Base-by-base conservation (phyloP, 2,113 vertebrate genomes). In the Thunnus thynnus region DNA sequence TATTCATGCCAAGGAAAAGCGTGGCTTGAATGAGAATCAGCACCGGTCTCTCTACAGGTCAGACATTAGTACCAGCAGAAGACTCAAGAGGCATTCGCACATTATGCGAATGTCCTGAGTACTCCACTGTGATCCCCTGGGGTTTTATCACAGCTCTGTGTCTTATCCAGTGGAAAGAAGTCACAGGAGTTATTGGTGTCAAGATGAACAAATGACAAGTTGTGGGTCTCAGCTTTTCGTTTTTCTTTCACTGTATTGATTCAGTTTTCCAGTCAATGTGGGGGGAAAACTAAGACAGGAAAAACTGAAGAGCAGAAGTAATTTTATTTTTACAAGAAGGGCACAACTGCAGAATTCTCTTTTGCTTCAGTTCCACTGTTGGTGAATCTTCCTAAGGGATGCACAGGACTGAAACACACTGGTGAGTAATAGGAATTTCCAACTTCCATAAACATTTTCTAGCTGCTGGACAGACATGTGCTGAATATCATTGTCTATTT, bases 21-120 rank as follows among this genome's bases (percentile, higher is more conserved):
- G 83, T 88, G 86, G 62, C 84, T 90, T 86, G 88, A 93, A 89
- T 92, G 75, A 88, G 72, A 93, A 93, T 90, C 76, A 64, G 81
- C 58, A 12, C 30, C 13, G 25, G 62, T 79, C 76, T 85, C 63
- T 80, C 77, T 66, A 82, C 86, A 85, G 88, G 87, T 91, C 89
- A 92, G 83, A 86, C 62, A 78, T 87, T 80, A 86, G 77, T 63
- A 80, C 62, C 78, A 68, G 79, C 72, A 82, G 82, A 88, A 78
- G 88, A 86, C 63, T 86, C 56, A 20, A 85, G 82, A 73, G 76
- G 67, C 73, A 66, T 64, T 78, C 58, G 62, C 72, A 83, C 66
- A 79, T 78, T 72, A 75, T 78, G 54, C 16, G 20, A 72, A 70
- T 80, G 54, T 72, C 63, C 69, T 46, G 3, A 85, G 30, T 66